Evolutionary conservation across 2,113 vertebrate genomes (phyloP).

Genomic region (Gracilinanus agilis): DNA sequence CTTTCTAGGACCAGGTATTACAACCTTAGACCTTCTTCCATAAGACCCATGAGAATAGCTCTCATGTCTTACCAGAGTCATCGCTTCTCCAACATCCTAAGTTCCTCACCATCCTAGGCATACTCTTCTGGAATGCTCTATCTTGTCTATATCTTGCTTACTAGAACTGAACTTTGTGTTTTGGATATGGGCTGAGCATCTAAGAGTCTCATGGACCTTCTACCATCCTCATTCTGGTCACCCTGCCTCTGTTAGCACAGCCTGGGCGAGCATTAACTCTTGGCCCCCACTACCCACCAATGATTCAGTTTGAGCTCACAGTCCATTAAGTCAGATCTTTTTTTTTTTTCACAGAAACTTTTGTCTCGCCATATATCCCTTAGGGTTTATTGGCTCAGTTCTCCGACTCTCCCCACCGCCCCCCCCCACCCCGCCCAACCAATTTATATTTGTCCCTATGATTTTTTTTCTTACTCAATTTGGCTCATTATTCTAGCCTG

Average conservation of each 20-base stretch:
- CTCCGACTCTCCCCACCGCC: not conserved
- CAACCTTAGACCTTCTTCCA: not conserved
- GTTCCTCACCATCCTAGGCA: not conserved
- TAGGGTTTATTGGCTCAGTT: not conserved
- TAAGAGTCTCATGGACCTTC: not conserved
- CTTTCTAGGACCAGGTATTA: not conserved
- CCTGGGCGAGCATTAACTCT: not conserved
- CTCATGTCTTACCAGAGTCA: not conserved
- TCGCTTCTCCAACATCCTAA: not conserved
- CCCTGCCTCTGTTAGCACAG: not conserved
- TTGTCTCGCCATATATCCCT: not conserved
- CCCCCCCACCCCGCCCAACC: not conserved
- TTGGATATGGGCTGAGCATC: not conserved
- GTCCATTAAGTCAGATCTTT: not conserved
- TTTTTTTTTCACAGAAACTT: not conserved
- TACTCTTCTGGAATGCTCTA: not conserved
- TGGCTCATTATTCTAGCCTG: not conserved
- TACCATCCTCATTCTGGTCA: not conserved
- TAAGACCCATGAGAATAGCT: not conserved
- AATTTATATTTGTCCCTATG: not conserved
- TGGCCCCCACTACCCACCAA: not conserved
- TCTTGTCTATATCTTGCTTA: not conserved
- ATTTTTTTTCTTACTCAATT: not conserved
- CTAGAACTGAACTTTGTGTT: not conserved
- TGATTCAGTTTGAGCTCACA: not conserved